Evolutionary conservation across 2,888 invertebrate species (phyloP).

Genomic region (Atethmia centrago): DNA sequence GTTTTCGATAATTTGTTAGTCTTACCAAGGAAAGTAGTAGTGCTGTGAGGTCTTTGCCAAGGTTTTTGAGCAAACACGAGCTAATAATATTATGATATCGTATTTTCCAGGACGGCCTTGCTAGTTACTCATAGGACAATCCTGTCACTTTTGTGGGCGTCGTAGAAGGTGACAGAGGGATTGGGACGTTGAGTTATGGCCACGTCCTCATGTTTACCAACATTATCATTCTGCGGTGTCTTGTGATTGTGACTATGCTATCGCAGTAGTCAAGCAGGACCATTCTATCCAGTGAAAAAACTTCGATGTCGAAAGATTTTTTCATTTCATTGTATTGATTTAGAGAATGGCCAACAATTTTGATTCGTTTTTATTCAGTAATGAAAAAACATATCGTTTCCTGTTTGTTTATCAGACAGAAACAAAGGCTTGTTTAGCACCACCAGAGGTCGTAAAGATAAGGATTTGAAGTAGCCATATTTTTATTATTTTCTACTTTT

Average conservation of each 20-base stretch:
- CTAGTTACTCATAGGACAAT: conserved; percentile 32
- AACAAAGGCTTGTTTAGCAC: neutral
- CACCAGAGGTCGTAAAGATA: neutral
- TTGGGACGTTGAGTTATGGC: conserved; percentile 4
- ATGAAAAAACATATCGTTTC: neutral
- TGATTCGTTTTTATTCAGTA: neutral
- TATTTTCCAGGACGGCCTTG: conserved; percentile 43
- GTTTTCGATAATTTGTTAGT: neutral
- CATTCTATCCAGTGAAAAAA: neutral
- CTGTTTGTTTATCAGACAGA: neutral
- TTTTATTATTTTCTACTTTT: neutral
- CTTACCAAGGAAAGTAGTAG: conserved; percentile 35
- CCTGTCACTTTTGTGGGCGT: conserved; percentile 39
- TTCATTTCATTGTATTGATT: neutral
- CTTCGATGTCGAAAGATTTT: neutral
- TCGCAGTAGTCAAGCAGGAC: neutral
- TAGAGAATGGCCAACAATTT: neutral
- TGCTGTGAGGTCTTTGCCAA: conserved; percentile 41
- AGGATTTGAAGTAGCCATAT: neutral
- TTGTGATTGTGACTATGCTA: neutral
- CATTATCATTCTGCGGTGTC: neutral
- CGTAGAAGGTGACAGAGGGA: conserved; percentile 23
- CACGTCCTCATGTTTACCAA: conserved; percentile 48
- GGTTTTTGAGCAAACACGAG: conserved; percentile 1
- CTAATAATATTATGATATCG: conserved; percentile 32